Conservation (phyloP, 1,140 invertebrate species). For the Harpegnathos saltator region DNA sequence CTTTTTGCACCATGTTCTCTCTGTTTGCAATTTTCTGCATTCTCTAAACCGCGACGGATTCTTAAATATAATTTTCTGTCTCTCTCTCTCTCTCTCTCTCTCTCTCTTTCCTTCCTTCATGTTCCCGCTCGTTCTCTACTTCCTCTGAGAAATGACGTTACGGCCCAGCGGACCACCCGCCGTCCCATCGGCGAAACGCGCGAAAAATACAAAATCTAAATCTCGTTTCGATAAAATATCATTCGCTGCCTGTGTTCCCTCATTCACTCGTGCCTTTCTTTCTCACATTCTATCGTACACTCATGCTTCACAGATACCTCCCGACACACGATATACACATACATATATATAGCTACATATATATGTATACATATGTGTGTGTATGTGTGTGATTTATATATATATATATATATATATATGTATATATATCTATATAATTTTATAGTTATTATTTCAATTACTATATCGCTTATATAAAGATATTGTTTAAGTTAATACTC, state of each 20-base stretch:
- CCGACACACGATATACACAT: conserved; percentile 65
- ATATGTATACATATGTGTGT: conserved; percentile 74
- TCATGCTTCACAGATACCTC: conserved; percentile 49
- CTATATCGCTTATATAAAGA: conserved; percentile 82
- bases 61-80: conserved; percentile 13
- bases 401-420: conserved; percentile 74
- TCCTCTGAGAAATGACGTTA: conserved; percentile 51
- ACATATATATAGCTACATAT: conserved; percentile 66
- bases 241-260: conserved; percentile 53
- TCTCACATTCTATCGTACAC: conserved; percentile 3
- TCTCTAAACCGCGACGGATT: conserved; percentile 13
- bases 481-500: conserved; percentile 81
- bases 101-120: conserved; percentile 2
- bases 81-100: conserved; percentile 7
- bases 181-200: conserved; percentile 77
- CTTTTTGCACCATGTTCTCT: conserved; percentile 40
- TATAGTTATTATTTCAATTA: conserved; percentile 79
- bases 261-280: conserved; percentile 2
- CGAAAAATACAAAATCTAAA: conserved; percentile 84
- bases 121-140: conserved; percentile 17
- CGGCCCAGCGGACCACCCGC: conserved; percentile 67
- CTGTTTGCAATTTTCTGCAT: conserved; percentile 34
- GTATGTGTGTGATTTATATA: too few relatives aligned
- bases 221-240: conserved; percentile 82
- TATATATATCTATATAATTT: conserved; percentile 76